phyloP scores from a whole-genome alignment of 2,113 vertebrate genomes.

The Ploceus nigricollis region DNA sequence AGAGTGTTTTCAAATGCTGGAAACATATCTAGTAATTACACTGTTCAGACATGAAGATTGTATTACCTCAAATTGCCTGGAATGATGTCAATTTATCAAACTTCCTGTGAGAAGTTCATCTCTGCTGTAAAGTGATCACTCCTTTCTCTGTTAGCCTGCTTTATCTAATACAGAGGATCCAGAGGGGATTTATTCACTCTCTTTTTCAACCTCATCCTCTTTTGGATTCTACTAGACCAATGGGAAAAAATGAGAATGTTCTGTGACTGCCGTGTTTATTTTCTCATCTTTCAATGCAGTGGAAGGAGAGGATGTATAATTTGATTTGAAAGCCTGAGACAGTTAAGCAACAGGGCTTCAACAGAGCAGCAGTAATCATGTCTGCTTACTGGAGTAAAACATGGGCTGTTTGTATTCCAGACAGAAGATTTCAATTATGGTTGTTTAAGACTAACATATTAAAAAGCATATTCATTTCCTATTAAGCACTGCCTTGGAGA shows the following conservation, averaged over 20 bases:
- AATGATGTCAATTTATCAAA: slow-evolving; percentile 68
- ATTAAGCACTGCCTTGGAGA: neutral
- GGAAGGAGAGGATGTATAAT: slow-evolving; percentile 17
- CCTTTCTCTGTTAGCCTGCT: slow-evolving; percentile 33
- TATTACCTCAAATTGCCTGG: slow-evolving; percentile 65
- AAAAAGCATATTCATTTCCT: slow-evolving; percentile 38
- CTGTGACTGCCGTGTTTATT: slow-evolving; percentile 42
- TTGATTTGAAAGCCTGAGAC: slow-evolving; percentile 44
- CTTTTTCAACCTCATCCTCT: slow-evolving; percentile 11
- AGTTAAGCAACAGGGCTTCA: slow-evolving; percentile 28
- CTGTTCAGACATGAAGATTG: slow-evolving; percentile 52
- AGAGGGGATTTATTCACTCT: neutral
- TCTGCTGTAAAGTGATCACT: slow-evolving; percentile 17
- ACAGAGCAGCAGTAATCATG: neutral
- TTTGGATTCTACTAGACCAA: slow-evolving; percentile 16
- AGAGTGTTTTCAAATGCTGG: slow-evolving; percentile 43
- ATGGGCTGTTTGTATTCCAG: slow-evolving; percentile 36
- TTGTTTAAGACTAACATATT: slow-evolving; percentile 38
- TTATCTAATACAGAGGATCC: slow-evolving; percentile 53
- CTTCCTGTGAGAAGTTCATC: slow-evolving; percentile 40
- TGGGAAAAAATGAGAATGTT: neutral
- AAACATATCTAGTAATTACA: slow-evolving; percentile 56
- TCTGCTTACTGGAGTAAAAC: slow-evolving; percentile 49
- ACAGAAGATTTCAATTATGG: slow-evolving; percentile 58
- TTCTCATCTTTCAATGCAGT: neutral